phyloP scores from a whole-genome alignment of 2,888 invertebrate species.

The Serripes groenlandicus region DNA sequence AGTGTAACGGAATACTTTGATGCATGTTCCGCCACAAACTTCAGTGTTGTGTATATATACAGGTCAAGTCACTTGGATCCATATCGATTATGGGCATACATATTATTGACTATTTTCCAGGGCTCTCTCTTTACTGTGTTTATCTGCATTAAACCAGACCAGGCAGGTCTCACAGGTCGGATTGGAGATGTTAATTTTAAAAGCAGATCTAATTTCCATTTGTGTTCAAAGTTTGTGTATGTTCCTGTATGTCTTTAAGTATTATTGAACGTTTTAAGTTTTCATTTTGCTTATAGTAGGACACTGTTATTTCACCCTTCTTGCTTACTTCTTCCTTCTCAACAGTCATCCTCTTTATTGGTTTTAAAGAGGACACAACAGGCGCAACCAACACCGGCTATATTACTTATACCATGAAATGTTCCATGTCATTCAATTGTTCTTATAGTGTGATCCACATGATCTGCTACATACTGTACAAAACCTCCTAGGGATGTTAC shows the following conservation, averaged over 20 bases:
- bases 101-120: constrained; percentile 13
- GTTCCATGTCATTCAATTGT: constrained; percentile 30
- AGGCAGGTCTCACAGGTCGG: constrained; percentile 4
- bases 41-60: constrained; percentile 63
- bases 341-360: constrained; percentile 4
- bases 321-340: constrained; percentile 13
- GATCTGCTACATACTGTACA: constrained; percentile 40
- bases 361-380: not conserved
- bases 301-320: not conserved
- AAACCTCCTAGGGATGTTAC: constrained; percentile 9
- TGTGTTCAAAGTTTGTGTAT: constrained; percentile 1
- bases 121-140: constrained; percentile 19
- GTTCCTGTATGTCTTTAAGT: too few species aligned
- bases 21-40: constrained; percentile 51
- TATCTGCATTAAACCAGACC: constrained; percentile 29
- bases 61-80: too few species aligned
- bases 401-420: constrained; percentile 40
- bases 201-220: not conserved
- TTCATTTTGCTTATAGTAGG: constrained; percentile 12
- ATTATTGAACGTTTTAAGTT: constrained; percentile 5
- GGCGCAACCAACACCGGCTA: constrained; percentile 29
- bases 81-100: constrained; percentile 15
- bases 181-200: constrained; percentile 9
- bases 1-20: constrained; percentile 23
- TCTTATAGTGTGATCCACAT: constrained; percentile 39